Conservation (phyloP, 2,797 vertebrate species). For the Pseudopleuronectes americanus region DNA sequence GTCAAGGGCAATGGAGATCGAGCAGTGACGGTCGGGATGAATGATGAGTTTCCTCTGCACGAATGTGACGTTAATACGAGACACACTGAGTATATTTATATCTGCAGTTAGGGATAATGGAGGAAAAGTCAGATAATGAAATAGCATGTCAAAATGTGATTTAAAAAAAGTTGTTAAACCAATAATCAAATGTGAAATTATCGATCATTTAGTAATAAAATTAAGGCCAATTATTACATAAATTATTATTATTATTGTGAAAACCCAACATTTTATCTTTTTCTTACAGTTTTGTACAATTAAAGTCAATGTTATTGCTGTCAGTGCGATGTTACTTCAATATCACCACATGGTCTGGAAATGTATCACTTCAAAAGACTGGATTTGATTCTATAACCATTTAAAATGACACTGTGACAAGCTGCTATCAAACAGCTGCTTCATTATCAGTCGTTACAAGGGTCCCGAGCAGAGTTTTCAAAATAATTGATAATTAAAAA, state of each 20-base stretch:
- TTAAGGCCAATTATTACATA: neutral
- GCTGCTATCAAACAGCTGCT: slow-evolving; percentile 30
- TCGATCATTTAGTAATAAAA: neutral
- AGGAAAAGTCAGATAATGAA: slow-evolving; percentile 27
- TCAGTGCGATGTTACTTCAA: slow-evolving; percentile 3
- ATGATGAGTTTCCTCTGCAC: slow-evolving; percentile 7
- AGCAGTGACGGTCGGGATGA: slow-evolving; percentile 2
- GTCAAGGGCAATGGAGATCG: slow-evolving; percentile 28
- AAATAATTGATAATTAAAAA: neutral
- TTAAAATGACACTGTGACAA: slow-evolving; percentile 32
- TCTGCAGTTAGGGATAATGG: slow-evolving; percentile 26
- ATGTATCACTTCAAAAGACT: too few relatives aligned
- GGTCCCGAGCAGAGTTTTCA: slow-evolving; percentile 22
- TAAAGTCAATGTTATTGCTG: slow-evolving; percentile 14
- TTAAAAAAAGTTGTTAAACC: slow-evolving; percentile 6
- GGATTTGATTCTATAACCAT: neutral
- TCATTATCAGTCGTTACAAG: slow-evolving; percentile 33
- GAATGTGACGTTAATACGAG: slow-evolving; percentile 24
- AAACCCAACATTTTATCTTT: too few relatives aligned
- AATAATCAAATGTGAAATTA: neutral
- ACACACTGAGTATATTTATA: slow-evolving; percentile 16
- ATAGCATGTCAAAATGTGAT: slow-evolving; percentile 10
- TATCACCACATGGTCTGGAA: too few relatives aligned
- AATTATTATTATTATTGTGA: too few relatives aligned
- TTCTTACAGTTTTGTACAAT: neutral